phyloP scores from a whole-genome alignment of 2,113 vertebrate species.

The Eidolon helvum region DNA sequence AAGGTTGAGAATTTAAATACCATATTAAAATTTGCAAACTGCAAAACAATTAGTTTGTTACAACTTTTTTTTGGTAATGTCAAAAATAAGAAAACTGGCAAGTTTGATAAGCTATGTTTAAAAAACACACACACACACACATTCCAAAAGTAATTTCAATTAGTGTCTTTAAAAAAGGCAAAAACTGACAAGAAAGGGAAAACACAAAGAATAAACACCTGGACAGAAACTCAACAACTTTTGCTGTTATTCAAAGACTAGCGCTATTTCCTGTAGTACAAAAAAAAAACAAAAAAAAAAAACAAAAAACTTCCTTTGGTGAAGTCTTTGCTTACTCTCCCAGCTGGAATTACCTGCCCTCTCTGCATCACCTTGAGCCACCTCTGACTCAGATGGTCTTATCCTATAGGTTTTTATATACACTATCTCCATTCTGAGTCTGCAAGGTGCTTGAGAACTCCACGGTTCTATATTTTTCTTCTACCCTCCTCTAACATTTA shows the following conservation, averaged over 20 bases:
- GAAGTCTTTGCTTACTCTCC: neutral
- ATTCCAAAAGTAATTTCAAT: slow-evolving; percentile 11
- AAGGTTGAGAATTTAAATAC: slow-evolving; percentile 19
- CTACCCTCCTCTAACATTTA: neutral
- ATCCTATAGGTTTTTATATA: neutral
- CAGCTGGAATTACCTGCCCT: neutral
- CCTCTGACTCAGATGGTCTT: neutral
- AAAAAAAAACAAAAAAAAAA: neutral
- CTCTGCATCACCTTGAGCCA: neutral
- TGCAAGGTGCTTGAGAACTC: neutral
- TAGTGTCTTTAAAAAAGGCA: slow-evolving; percentile 6
- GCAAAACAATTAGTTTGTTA: neutral
- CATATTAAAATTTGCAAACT: neutral
- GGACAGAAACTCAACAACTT: neutral
- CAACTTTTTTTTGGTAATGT: neutral
- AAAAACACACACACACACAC: neutral
- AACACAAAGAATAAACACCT: neutral
- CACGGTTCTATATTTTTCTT: neutral
- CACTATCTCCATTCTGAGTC: neutral
- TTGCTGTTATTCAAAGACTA: neutral
- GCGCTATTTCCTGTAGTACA: neutral
- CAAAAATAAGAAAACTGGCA: slow-evolving; percentile 35
- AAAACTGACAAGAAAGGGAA: neutral
- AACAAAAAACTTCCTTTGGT: neutral
- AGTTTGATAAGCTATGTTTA: neutral